Base-by-base conservation (phyloP, 2,888 invertebrate genomes). In the Drosophila falleni region DNA sequence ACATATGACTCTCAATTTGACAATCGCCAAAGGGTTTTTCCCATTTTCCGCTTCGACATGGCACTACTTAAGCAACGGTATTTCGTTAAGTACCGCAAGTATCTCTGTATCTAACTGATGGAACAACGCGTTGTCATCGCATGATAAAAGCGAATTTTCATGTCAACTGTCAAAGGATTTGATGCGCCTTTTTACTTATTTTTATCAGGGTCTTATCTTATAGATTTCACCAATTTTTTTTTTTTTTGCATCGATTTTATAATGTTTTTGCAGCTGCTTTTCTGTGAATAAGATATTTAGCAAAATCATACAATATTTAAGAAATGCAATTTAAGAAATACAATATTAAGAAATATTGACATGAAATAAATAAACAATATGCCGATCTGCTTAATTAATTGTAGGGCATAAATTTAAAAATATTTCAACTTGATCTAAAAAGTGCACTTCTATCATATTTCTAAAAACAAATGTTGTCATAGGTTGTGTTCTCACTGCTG, bases 151-250 rank as follows among this genome's bases (percentile, higher is more conserved):
- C 87, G 90, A 81, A 70, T 80, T 88, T 83, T 72, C 89, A 78
- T 89, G 90, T 89, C 76, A 84, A 77, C 81, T 89, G 88, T 89
- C 88, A 89, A 77, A 71, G 80, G 71, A 77, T 88, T 87, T 88
- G 81, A 82, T 73, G 70, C 70, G 46, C 66, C 56, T 64, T 60
- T 71, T 62, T 59, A 51, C 47, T 51, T 46, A 15, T 55, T 10
- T 35, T 51, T 47, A 31, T 13, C 33, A 35, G 33, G 37, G 35
- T 37, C 49, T 44, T 11, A 10, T 46, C 46, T 15, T 35, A 33
- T 56, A 23, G 35, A 42, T 44, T 33, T 33, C 10, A n/a, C 13
- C 5, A 1, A 6, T 16, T 26, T 19, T 19, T 46, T 35, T 37
- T 56, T 35, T 46, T 35, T 37, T 56, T 35, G 9, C 29, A 15